phyloP scores from a whole-genome alignment of 2,797 vertebrate species.

The Botia almorhae region DNA sequence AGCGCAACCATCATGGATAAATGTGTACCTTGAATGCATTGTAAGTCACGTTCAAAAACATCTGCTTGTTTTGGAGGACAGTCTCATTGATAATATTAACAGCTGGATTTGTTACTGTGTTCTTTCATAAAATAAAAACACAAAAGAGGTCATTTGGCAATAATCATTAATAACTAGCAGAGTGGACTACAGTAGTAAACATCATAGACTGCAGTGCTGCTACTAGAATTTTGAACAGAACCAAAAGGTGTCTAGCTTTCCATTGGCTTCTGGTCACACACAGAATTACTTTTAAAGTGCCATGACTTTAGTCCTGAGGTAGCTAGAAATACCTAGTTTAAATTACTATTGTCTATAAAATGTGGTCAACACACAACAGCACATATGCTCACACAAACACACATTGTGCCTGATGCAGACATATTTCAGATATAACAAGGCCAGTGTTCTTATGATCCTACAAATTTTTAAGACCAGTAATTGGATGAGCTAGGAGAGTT shows the following conservation, averaged over 20 bases:
- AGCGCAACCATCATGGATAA: no score
- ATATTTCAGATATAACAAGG: slow-evolving; percentile 46
- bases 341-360: no score
- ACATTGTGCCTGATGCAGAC: neutral
- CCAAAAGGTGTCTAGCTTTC: neutral
- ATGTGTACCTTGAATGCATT: no score
- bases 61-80: no score
- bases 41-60: no score
- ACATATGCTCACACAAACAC: neutral
- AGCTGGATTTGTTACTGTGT: no score
- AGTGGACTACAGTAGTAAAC: no score
- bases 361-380: neutral
- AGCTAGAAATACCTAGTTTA: neutral
- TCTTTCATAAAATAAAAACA: no score
- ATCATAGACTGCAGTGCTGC: no score
- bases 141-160: no score
- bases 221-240: neutral
- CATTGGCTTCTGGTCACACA: neutral
- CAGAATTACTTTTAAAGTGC: neutral
- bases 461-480: slow-evolving; percentile 48
- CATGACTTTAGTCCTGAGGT: neutral
- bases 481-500: slow-evolving; percentile 56
- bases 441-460: slow-evolving; percentile 11
- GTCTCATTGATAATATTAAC: no score
- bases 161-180: no score